These are phyloP conservation scores for Microplitis manilae DNA, from an alignment of 2,888 invertebrate genomes.

Conservation along the genomic window DNA sequence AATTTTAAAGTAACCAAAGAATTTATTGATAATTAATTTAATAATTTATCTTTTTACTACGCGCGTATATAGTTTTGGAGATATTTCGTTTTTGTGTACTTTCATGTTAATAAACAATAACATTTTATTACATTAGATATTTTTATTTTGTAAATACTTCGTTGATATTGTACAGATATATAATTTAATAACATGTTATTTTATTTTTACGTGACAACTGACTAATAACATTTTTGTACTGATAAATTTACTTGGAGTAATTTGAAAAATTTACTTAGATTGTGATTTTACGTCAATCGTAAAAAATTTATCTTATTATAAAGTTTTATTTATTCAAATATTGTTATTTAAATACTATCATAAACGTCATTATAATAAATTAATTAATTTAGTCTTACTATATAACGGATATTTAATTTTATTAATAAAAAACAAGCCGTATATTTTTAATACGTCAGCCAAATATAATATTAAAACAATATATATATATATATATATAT, in stretches of 20 bases:
- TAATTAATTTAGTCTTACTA: neutral
- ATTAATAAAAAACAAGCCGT: neutral
- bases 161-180: no score
- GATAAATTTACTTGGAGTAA: no score
- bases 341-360: no score
- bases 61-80: neutral
- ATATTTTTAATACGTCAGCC: neutral
- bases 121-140: neutral
- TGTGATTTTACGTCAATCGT: no score
- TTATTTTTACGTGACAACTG: no score
- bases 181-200: no score
- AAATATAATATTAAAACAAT: neutral
- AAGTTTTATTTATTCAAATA: no score
- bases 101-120: neutral
- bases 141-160: neutral
- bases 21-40: neutral
- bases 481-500: neutral
- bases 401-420: neutral
- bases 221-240: no score
- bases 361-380: neutral
- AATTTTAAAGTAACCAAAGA: neutral
- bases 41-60: neutral
- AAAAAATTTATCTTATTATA: no score
- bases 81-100: neutral
- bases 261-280: no score